phyloP scores from a whole-genome alignment of 2,888 invertebrate species.

The Euplagia quadripunctaria region DNA sequence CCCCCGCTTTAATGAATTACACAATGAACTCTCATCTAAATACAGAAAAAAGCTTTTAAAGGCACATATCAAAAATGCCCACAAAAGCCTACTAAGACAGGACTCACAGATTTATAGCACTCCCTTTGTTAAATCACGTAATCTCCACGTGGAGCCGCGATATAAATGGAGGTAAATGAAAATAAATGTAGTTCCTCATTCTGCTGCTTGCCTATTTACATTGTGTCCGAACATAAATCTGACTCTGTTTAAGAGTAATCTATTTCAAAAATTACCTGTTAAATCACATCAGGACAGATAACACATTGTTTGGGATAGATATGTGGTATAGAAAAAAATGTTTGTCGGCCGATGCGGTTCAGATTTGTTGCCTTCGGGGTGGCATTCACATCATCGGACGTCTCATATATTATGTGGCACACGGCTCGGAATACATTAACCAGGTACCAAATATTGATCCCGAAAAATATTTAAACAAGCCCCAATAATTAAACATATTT shows the following conservation, averaged over 20 bases:
- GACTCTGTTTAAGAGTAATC: conserved; percentile 81
- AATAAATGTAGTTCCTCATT: conserved; percentile 87
- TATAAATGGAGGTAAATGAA: conserved; percentile 87
- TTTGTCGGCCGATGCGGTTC: conserved; percentile 76
- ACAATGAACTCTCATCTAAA: conserved; percentile 88
- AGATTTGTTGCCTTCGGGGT: conserved; percentile 84
- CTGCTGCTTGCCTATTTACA: conserved; percentile 84
- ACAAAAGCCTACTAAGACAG: conserved; percentile 88
- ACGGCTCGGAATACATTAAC: conserved; percentile 63
- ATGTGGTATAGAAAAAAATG: conserved; percentile 79
- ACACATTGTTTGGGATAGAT: conserved; percentile 81
- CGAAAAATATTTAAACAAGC: conserved; percentile 39
- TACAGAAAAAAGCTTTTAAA: conserved; percentile 88
- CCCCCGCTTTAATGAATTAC: conserved; percentile 86
- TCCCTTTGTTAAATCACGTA: conserved; percentile 87
- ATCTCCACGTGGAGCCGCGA: conserved; percentile 86
- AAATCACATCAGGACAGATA: conserved; percentile 87
- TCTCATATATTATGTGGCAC: conserved; percentile 72
- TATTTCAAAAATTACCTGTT: conserved; percentile 86
- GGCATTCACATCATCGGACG: conserved; percentile 76
- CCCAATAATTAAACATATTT: conserved; percentile 42
- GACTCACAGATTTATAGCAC: conserved; percentile 84
- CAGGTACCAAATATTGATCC: conserved; percentile 58
- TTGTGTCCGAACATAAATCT: conserved; percentile 80
- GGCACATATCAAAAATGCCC: conserved; percentile 88